phyloP scores from a whole-genome alignment of 2,888 invertebrate genomes.

The Rhingia campestris region DNA sequence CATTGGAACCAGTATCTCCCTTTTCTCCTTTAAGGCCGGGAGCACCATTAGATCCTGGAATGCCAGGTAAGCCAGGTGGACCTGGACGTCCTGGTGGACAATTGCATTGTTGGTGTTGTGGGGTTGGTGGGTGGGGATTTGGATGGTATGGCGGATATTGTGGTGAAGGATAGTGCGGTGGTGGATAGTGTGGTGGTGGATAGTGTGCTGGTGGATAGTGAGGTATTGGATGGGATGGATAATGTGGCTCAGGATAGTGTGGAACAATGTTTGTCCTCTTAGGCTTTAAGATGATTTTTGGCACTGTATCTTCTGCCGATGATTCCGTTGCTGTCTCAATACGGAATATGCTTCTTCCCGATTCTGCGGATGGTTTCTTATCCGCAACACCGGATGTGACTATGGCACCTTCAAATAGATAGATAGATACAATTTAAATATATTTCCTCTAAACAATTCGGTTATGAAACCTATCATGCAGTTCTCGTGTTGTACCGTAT shows the following conservation, averaged over 20 bases:
- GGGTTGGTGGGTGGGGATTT: neutral
- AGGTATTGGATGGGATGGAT: neutral
- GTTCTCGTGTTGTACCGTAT: too few species aligned
- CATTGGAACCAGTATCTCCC: slow-evolving; percentile 16
- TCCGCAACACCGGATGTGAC: neutral
- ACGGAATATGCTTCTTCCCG: slow-evolving; percentile 16
- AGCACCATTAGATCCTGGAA: slow-evolving; percentile 15
- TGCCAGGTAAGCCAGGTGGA: slow-evolving; percentile 85
- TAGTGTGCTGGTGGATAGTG: slow-evolving; percentile 1
- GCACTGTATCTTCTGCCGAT: neutral
- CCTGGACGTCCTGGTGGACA: slow-evolving; percentile 46
- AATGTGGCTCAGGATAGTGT: neutral
- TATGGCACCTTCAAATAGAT: slow-evolving; percentile 12
- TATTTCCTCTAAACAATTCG: too few species aligned
- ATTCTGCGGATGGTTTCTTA: neutral
- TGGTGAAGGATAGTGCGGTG: slow-evolving; percentile 6
- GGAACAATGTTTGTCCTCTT: neutral
- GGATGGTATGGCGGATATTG: neutral
- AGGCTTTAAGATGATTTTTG: slow-evolving; percentile 29
- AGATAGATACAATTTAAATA: too few species aligned
- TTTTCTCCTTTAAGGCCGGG: slow-evolving; percentile 33
- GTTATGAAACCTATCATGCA: too few species aligned
- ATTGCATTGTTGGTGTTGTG: slow-evolving; percentile 16
- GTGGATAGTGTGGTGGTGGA: slow-evolving; percentile 1
- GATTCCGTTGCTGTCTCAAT: slow-evolving; percentile 4